Conservation (phyloP, 2,888 invertebrate genomes). For the Iphiclides podalirius region DNA sequence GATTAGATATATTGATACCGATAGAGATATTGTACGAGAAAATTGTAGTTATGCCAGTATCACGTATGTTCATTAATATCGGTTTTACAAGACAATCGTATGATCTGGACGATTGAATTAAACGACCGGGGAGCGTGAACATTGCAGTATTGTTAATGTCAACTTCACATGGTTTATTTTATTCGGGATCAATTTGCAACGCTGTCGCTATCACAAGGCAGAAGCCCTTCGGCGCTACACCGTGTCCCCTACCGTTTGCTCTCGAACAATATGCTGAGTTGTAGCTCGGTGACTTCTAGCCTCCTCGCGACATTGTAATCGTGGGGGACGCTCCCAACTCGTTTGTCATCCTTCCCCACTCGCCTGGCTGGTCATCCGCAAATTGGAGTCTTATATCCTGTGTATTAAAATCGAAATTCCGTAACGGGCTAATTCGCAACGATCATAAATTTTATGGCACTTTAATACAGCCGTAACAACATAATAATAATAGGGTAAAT, state of each 20-base stretch:
- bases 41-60: no score
- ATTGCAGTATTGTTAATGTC: conserved; percentile 36
- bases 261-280: conserved; percentile 72
- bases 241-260: conserved; percentile 41
- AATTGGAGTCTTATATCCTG: conserved; percentile 30
- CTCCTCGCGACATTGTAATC: conserved; percentile 63
- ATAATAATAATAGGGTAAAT: conserved; percentile 78
- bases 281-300: conserved; percentile 67
- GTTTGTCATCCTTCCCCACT: conserved; percentile 67
- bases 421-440: conserved; percentile 46
- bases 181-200: conserved; percentile 73
- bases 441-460: conserved; percentile 75
- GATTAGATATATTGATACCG: no score
- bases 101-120: not conserved
- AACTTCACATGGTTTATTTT: conserved; percentile 36
- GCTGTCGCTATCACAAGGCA: conserved; percentile 49
- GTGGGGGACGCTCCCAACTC: conserved; percentile 62
- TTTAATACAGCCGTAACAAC: conserved; percentile 78
- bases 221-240: conserved; percentile 63
- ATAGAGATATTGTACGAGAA: no score
- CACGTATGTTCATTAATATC: no score
- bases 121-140: not conserved
- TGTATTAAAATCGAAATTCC: conserved; percentile 30
- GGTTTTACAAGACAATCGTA: no score
- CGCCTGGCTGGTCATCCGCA: conserved; percentile 27